phyloP scores from a whole-genome alignment of 2,113 vertebrate genomes.

The Empidonax alnorum region DNA sequence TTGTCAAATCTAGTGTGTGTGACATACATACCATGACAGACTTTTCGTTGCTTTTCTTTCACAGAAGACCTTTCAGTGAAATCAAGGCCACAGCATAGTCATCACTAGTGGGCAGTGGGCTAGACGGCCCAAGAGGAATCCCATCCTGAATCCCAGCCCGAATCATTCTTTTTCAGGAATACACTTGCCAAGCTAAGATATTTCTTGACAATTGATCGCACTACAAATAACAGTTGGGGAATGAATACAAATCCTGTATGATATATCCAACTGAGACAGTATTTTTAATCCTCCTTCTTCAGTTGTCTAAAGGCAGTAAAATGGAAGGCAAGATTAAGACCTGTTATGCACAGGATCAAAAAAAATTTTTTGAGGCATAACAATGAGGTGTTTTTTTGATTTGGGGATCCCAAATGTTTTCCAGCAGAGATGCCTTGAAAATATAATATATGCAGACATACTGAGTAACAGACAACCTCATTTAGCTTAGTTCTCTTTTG shows the following conservation, averaged over 20 bases:
- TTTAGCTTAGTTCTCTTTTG: neutral
- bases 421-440: neutral
- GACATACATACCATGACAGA: neutral
- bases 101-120: neutral
- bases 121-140: neutral
- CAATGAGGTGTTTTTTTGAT: neutral
- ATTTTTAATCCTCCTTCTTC: slow-evolving; percentile 48
- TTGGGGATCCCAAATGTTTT: neutral
- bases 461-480: neutral
- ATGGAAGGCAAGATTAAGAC: slow-evolving; percentile 9
- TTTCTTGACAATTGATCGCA: slow-evolving; percentile 5
- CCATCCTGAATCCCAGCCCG: neutral
- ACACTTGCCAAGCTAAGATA: neutral
- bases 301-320: neutral
- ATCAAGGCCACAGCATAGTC: neutral
- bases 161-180: neutral
- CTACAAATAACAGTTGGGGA: slow-evolving; percentile 20
- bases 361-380: neutral
- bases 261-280: neutral
- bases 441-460: neutral
- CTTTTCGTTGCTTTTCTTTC: neutral
- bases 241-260: neutral
- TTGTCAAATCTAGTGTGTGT: neutral
- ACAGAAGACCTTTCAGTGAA: neutral
- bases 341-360: neutral